A percentile compares a stretch with the other conserved stretches of the same genome.
Evolutionary conservation across 2,113 vertebrate species (phyloP).

Genomic region (Melanostigma gelatinosum): DNA sequence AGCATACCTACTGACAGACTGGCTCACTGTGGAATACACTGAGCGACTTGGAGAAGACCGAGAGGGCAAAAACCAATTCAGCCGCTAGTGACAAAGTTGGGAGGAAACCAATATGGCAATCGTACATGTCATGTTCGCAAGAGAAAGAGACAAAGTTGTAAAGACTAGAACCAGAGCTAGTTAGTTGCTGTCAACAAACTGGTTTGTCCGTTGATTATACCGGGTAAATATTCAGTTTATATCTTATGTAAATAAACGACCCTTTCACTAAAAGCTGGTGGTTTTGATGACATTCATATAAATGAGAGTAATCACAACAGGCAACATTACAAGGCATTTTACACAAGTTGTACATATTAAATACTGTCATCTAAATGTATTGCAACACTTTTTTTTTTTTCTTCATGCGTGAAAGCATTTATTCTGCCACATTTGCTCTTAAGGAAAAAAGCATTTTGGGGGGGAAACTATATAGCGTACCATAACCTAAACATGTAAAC

Average conservation of each 20-base stretch:
- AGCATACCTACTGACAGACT: constrained; percentile 12
- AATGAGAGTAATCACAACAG: constrained; percentile 61
- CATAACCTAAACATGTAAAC: constrained; percentile 71
- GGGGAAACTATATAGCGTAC: constrained; percentile 45
- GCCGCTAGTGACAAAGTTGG: constrained; percentile 9
- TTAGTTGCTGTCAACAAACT: constrained; percentile 35
- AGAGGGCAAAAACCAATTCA: constrained; percentile 4
- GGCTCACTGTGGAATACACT: constrained; percentile 15
- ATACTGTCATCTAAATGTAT: constrained; percentile 64
- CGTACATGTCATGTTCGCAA: constrained; percentile 44
- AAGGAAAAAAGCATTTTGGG: constrained; percentile 31
- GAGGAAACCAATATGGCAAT: constrained; percentile 28
- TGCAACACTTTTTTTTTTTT: constrained; percentile 38
- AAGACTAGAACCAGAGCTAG: constrained; percentile 30
- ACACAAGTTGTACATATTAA: constrained; percentile 71
- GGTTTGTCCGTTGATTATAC: constrained; percentile 36
- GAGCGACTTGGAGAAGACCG: constrained; percentile 20
- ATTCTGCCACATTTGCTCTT: constrained; percentile 41
- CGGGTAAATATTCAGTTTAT: constrained; percentile 44
- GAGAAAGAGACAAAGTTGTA: constrained; percentile 35
- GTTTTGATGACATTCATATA: constrained; percentile 51
- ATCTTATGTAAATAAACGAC: constrained; percentile 33
- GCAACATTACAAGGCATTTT: constrained; percentile 67
- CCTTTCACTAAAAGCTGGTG: constrained; percentile 55
- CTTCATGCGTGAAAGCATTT: constrained; percentile 62